Base-by-base conservation (phyloP, 1,140 invertebrate species). In the Drosophila quadrilineata region DNA sequence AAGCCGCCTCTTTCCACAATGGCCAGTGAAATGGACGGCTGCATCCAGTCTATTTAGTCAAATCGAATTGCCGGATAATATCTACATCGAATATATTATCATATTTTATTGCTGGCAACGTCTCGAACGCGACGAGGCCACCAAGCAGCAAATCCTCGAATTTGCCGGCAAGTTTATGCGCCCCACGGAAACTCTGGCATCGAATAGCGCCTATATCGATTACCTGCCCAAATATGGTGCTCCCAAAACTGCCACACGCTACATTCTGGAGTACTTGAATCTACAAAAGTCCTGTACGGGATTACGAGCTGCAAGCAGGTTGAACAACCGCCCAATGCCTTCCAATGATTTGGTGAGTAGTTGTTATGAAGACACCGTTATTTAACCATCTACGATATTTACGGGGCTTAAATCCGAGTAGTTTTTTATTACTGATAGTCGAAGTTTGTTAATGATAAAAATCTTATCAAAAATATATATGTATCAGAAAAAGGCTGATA, bases 101-200 rank as follows among this genome's bases (percentile, higher is more conserved):
- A 85, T 82, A 57, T 82, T 87, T 53, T 87, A 85, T 57, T 87
- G 84, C 48, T 87, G 84, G 84, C 75, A 79, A 31, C 49, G 67
- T 14, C 56, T 87, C n/a, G 70, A 75, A 49, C 60, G 60, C 3
- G 69, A 87, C 26, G 67, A 69, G 19, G 12, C 17, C 5, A 62
- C 54, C 3, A 73, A 49, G 8, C 54, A 79, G 41, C 60, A 58
- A 2, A 84, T 87, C 6, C 56, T 75, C 31, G 68, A 84, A 3
- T 87, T 87, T 66, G 84, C 84, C 0, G 59, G 50, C 0, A 84
- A 54, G 24, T 87, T 87, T 50, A 87, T 87, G 84, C 48, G 77
- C 19, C 84, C 84, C 6, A 38, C 77, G 3, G 36, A 38, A 1
- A 54, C 74, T 0, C 56, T 87, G 9, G 40, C 38, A 6, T 49